These are phyloP conservation scores for Eulemur coronatus DNA, from an alignment of 2,797 vertebrate genomes.

Conservation along the genomic window DNA sequence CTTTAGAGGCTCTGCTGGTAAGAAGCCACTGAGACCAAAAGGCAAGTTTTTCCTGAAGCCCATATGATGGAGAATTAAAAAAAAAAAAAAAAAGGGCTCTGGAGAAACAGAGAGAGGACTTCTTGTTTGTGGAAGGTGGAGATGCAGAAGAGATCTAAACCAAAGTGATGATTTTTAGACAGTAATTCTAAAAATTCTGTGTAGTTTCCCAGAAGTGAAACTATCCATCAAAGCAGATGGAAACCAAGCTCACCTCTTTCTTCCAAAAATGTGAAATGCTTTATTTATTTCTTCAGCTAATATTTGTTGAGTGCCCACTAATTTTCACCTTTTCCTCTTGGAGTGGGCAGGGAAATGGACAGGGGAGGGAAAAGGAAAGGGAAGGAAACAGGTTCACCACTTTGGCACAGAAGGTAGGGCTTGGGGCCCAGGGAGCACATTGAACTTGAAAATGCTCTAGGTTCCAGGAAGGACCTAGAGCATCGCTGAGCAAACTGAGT, in stretches of 20 bases:
- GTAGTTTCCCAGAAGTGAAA: slow-evolving; percentile 30
- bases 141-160: neutral
- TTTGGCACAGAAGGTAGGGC: neutral
- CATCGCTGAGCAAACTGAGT: neutral
- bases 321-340: slow-evolving; percentile 17
- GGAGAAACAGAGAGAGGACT: neutral
- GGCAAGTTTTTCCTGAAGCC: neutral
- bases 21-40: slow-evolving; percentile 24
- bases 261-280: slow-evolving; percentile 40
- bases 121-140: slow-evolving; percentile 23
- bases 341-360: neutral
- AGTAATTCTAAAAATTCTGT: neutral
- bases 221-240: slow-evolving; percentile 5
- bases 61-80: neutral
- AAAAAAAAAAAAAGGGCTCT: neutral
- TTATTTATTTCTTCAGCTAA: slow-evolving; percentile 54
- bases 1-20: neutral
- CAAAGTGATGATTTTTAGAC: neutral
- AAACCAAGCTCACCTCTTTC: slow-evolving; percentile 28
- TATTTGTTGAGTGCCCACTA: slow-evolving; percentile 24
- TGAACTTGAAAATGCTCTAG: neutral
- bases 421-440: neutral
- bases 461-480: neutral
- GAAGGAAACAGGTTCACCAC: neutral
- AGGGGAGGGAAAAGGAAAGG: neutral